A percentile compares a stretch with the other conserved stretches of the same genome.
phyloP scores from a whole-genome alignment of 64 coral and sea anemone genomes.

The Stylophora pistillata region DNA sequence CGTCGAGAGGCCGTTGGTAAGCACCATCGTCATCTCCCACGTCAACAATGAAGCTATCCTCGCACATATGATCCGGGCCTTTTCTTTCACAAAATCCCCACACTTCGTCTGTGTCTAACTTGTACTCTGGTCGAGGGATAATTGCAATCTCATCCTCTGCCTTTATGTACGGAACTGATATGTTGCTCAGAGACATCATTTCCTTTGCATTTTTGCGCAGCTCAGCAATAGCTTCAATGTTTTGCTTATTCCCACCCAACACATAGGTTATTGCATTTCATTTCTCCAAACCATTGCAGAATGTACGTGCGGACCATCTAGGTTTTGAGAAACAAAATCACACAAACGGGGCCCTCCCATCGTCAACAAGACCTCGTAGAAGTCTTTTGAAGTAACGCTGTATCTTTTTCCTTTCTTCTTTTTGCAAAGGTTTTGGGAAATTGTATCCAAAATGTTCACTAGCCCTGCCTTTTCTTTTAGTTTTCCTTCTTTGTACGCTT shows the following conservation, averaged over 20 bases:
- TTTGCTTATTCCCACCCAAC: constrained; percentile 35
- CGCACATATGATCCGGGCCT: constrained; percentile 12
- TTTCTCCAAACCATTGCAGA: constrained; percentile 59
- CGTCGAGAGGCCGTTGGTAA: constrained; percentile 34
- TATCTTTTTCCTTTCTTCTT: constrained; percentile 39
- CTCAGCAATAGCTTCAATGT: constrained; percentile 52
- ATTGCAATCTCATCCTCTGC: constrained; percentile 55
- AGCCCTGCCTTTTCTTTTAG: constrained; percentile 22
- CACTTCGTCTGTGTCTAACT: constrained; percentile 37
- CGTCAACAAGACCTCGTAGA: constrained; percentile 46
- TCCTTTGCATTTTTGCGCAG: constrained; percentile 44
- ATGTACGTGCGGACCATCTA: constrained; percentile 54
- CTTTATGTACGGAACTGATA: constrained; percentile 36
- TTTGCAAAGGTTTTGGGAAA: constrained; percentile 8
- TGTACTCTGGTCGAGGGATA: constrained; percentile 60
- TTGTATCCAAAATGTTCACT: not conserved
- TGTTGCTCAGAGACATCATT: constrained; percentile 17
- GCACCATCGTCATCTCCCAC: constrained; percentile 45
- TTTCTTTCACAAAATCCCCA: constrained; percentile 66
- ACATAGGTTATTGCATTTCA: constrained; percentile 20
- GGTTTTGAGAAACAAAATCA: constrained; percentile 54
- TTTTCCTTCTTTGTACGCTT: constrained; percentile 14
- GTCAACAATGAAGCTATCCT: constrained; percentile 43
- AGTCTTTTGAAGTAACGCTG: constrained; percentile 40
- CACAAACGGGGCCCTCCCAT: constrained; percentile 53